Conservation (phyloP, 1,140 invertebrate genomes). For the Hestina assimilis region DNA sequence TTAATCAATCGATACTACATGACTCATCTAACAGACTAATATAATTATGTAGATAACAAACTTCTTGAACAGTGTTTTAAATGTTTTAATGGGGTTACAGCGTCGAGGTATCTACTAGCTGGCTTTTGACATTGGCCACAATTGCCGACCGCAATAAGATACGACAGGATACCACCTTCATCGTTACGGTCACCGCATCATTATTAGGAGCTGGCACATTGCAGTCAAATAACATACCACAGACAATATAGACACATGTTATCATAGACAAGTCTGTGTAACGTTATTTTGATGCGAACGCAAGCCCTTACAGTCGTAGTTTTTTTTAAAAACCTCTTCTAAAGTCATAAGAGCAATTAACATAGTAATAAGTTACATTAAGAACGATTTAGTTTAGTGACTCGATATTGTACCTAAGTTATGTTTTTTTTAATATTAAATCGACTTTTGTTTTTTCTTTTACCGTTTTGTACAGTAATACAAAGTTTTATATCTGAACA, state of each 20-base stretch:
- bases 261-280: constrained; percentile 14
- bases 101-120: constrained; percentile 78
- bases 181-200: constrained; percentile 64
- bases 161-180: constrained; percentile 64
- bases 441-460: constrained; percentile 51
- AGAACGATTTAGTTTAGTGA: constrained; percentile 58
- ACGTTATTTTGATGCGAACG: constrained; percentile 13
- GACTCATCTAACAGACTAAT: constrained; percentile 56
- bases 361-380: constrained; percentile 65
- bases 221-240: constrained; percentile 16
- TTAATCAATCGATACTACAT: constrained; percentile 2
- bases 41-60: constrained; percentile 15
- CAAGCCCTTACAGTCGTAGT: constrained; percentile 53
- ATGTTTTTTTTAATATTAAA: constrained; percentile 60
- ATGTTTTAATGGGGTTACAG: constrained; percentile 76
- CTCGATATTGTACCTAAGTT: constrained; percentile 65
- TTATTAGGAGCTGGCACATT: constrained; percentile 28
- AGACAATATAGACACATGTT: constrained; percentile 13
- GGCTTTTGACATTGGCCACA: constrained; percentile 78
- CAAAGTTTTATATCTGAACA: constrained; percentile 66
- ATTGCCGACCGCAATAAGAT: constrained; percentile 71
- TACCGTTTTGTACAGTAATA: constrained; percentile 62
- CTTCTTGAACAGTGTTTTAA: constrained; percentile 58
- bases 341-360: constrained; percentile 72
- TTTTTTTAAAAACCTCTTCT: constrained; percentile 44